Evolutionary conservation across 2,113 vertebrate genomes (phyloP), one percentile per base, ranked within the genome.

Genomic region (Sigmodon hispidus): DNA sequence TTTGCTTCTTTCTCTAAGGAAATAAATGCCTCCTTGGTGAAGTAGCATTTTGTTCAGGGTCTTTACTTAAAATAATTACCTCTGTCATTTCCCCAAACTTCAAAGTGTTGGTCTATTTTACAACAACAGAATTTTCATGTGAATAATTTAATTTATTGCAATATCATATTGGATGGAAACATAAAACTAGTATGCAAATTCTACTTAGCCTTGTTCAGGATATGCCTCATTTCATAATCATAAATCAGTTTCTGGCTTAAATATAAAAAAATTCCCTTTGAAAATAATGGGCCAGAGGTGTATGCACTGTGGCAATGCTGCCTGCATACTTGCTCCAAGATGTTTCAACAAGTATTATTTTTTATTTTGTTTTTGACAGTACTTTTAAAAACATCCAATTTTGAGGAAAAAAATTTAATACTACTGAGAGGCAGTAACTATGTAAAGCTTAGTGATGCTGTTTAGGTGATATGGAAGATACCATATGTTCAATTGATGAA

Each of bases 361-460:
- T 69, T 91, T 89, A 70, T 45, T 94, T 89, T 97, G 93, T 84
- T 89, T 96, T 97, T 96, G 92, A n/a, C 70, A 90, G 92, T 10
- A 76, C 29, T 88, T 77, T 0, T 0, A 89, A 86, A 72, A 22
- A 73, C 16, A 36, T 91, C 69, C 83, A 67, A 89, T 90, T 80
- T 5, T 95, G 70, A 90, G 19, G 75, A 93, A 93, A 85, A 95
- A 83, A 95, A 77, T 7, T 24, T 26, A 85, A 83, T 65, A 65
- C 88, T 65, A 13, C 85, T 84, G 50, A 98, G 83, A 92, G 96
- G 96, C 83, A 95, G 67, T 91, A 89, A 89, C 92, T 92, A 95
- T 96, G 69, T 85, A 0, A 45, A 89, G 93, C 86, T 95, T 50
- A 67, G 80, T 31, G 87, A 96, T 50, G 61, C 19, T 92, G 65